phyloP scores from a whole-genome alignment of 2,797 vertebrate species.

The Onychomys leucogaster region DNA sequence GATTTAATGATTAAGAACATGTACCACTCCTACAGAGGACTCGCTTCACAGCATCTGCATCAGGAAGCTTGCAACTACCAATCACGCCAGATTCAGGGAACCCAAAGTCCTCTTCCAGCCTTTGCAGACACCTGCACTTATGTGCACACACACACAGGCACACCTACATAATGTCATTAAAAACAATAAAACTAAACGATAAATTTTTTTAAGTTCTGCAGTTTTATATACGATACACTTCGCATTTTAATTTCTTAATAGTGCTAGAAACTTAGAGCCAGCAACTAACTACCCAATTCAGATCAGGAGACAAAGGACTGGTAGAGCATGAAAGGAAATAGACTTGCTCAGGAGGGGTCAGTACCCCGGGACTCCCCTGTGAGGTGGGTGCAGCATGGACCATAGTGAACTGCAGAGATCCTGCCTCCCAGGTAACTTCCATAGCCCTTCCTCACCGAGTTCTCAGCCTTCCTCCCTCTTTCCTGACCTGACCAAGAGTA shows the following conservation, averaged over 20 bases:
- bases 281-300: neutral
- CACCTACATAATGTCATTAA: neutral
- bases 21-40: neutral
- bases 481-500: neutral
- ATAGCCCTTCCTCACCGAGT: neutral
- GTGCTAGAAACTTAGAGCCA: neutral
- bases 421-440: neutral
- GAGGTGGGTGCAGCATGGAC: neutral
- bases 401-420: neutral
- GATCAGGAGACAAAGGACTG: neutral
- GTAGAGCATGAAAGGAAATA: neutral
- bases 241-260: conserved; percentile 3
- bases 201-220: neutral
- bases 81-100: too few relatives aligned
- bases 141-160: neutral
- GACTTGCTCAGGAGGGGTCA: neutral
- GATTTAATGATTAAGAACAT: neutral
- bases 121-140: neutral
- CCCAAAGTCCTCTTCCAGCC: neutral
- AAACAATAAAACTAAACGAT: neutral
- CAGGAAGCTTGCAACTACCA: neutral
- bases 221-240: neutral
- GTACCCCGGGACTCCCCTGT: neutral
- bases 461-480: neutral
- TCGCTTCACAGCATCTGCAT: neutral